Evolutionary conservation across 2,113 vertebrate species (phyloP), one percentile per base, ranked within the genome.

Genomic region (Fulmarus glacialis): DNA sequence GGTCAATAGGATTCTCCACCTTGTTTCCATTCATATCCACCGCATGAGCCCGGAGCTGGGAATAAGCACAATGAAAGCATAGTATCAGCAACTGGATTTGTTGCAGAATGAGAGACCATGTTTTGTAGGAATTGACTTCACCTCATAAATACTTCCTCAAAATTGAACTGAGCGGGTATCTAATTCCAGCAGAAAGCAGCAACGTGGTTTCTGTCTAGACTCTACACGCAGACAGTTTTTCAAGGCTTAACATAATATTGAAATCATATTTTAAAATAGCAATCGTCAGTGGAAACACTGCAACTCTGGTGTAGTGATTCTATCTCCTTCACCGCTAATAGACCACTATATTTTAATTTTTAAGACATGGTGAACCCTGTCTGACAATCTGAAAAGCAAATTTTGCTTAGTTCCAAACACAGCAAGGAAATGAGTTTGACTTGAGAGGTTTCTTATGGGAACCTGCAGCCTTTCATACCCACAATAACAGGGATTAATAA

Each of bases 11-110:
- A 95, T 99, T 99, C 98, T 99, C 99, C 94, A 99, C 99, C 98
- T 99, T 99, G 98, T 99, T 99, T 34, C 99, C 99, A 15, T 99
- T 99, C 99, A 99, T 99, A 96, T 99, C 99, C 96, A 99, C 99
- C 0, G 99, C 99, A 13, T 99, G 99, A 53, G 99, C 99, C 67
- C 99, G 98, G 62, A 99, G 98, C 99, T 99, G 98, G 59, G 91
- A 82, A 77, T 18, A 93, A 87, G 95, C 82, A 97, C 73, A 97
- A 55, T 8, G 43, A 71, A 63, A 97, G 86, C 63, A 87, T 26
- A 86, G 3, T 15, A 70, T 97, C 87, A 97, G 91, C 87, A 84
- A 73, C 9, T 15, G 89, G 53, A 83, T 87, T 83, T 82, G 63
- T 7, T 42, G 55, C 55, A 90, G 73, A 80, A 32, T 40, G 38